phyloP scores from a whole-genome alignment of 30 jellyfish, hydroid and myxozoan genomes.

The Haliclystus octoradiatus region DNA sequence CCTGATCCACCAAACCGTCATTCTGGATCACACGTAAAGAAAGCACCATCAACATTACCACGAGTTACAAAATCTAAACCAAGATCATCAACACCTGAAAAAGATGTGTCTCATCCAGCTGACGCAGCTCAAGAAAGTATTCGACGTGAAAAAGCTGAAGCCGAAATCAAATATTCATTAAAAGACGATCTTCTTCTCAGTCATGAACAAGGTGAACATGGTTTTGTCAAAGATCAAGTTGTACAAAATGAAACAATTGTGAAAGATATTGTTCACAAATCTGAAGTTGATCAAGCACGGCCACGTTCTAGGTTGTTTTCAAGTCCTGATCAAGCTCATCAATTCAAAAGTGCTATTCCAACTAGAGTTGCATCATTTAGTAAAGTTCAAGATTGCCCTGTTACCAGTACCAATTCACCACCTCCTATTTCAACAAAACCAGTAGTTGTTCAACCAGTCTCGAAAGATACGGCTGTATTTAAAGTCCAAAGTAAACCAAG shows the following conservation, averaged over 20 bases:
- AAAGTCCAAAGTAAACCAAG: slow-evolving; percentile 9
- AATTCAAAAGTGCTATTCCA: slow-evolving; percentile 30
- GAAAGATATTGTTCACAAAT: slow-evolving; percentile 4
- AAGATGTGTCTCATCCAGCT: no score
- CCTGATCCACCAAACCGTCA: no score
- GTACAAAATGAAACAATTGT: slow-evolving; percentile 49
- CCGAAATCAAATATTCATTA: slow-evolving; percentile 49
- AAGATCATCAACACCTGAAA: no score
- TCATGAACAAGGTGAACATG: slow-evolving; percentile 84
- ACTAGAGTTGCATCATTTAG: slow-evolving; percentile 27
- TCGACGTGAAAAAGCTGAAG: slow-evolving; percentile 18
- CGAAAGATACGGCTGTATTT: slow-evolving; percentile 11
- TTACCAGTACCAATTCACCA: slow-evolving; percentile 38
- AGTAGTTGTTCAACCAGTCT: slow-evolving; percentile 29
- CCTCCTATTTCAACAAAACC: slow-evolving; percentile 53
- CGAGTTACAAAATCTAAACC: no score
- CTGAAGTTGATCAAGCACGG: slow-evolving; percentile 21
- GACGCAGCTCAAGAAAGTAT: no score
- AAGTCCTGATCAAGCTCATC: slow-evolving; percentile 11
- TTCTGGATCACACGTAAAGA: no score
- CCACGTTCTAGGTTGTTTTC: slow-evolving; percentile 32
- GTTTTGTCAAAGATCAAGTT: slow-evolving; percentile 56
- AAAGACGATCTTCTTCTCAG: slow-evolving; percentile 42
- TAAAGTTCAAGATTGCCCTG: slow-evolving; percentile 10
- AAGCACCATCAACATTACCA: no score